Base-by-base conservation (phyloP, 2,888 invertebrate species). In the Microctonus hyperodae region DNA sequence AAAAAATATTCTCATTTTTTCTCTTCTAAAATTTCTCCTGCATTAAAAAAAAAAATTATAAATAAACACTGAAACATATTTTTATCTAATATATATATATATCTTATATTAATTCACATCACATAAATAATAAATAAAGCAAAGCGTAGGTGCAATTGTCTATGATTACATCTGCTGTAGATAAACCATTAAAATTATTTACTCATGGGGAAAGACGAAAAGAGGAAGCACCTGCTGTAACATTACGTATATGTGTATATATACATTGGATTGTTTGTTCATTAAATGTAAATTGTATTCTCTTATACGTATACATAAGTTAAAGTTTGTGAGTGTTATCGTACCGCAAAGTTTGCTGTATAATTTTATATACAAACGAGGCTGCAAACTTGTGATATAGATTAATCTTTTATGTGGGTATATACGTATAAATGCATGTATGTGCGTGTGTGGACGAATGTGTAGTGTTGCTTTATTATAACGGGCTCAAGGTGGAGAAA, bases 401-500 rank as follows among this genome's bases (percentile, higher is more conserved):
- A 61, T 35, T 60, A 25, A 62, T 56, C 61, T 61, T 44, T 44
- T 31, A 55, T 35, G 59, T 22, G 28, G 9, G 16, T 44, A n/a
- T 9, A 44, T n/a, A n/a, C n/a, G n/a, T n/a, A n/a, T n/a, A 62
- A 9, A 11, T 44, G 16, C 9, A 44, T n/a, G 16, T n/a, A n/a
- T n/a, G n/a, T n/a, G n/a, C n/a, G n/a, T n/a, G n/a, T n/a, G n/a
- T n/a, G n/a, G n/a, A n/a, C n/a, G n/a, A n/a, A n/a, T n/a, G n/a
- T n/a, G n/a, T n/a, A n/a, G n/a, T n/a, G 44, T 44, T 16, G 44
- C 44, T 44, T 16, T 16, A 9, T 60, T 37, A 53, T 59, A 74
- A 72, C 74, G 68, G 70, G 74, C 72, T 73, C 73, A 74, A 75
- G 73, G 76, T 75, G 65, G 64, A 61, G 70, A 58, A 69, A 62